Conservation (phyloP, 1,140 invertebrate genomes). For the Sarcophaga peregrina region DNA sequence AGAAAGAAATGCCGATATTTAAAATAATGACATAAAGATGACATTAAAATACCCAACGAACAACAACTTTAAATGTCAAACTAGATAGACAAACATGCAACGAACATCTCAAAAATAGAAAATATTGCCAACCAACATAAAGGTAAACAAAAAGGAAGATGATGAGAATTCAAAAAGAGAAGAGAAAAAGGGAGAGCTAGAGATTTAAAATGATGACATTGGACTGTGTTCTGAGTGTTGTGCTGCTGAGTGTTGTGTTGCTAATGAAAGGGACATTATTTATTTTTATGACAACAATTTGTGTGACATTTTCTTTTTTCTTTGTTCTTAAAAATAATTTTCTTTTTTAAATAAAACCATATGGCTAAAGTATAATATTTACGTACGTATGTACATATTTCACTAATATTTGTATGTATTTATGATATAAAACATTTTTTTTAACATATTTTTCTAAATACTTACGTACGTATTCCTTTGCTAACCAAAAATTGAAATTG, state of each 20-base stretch:
- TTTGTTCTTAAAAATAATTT: background rate
- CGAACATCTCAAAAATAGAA: background rate
- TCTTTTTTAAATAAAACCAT: background rate
- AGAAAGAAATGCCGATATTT: background rate
- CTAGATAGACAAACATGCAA: background rate
- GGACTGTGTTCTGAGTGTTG: too few relatives aligned
- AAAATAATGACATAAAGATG: slow-evolving; percentile 24
- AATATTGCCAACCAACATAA: background rate
- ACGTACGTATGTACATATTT: too few relatives aligned
- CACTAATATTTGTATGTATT: too few relatives aligned
- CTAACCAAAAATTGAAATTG: too few relatives aligned
- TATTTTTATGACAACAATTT: too few relatives aligned
- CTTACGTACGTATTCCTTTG: too few relatives aligned
- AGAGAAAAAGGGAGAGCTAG: background rate
- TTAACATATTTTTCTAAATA: too few relatives aligned
- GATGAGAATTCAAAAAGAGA: background rate
- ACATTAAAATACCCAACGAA: background rate
- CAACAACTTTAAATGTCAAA: slow-evolving; percentile 7
- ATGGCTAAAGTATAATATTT: background rate
- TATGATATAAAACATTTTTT: too few relatives aligned
- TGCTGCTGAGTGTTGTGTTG: too few relatives aligned
- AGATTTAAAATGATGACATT: too few relatives aligned
- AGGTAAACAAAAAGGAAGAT: background rate
- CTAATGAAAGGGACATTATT: too few relatives aligned
- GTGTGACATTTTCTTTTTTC: background rate